Percentiles rank a stretch among this genome's conserved stretches.
Conservation (phyloP, 2,888 invertebrate species). For the Phyto melanocephala region DNA sequence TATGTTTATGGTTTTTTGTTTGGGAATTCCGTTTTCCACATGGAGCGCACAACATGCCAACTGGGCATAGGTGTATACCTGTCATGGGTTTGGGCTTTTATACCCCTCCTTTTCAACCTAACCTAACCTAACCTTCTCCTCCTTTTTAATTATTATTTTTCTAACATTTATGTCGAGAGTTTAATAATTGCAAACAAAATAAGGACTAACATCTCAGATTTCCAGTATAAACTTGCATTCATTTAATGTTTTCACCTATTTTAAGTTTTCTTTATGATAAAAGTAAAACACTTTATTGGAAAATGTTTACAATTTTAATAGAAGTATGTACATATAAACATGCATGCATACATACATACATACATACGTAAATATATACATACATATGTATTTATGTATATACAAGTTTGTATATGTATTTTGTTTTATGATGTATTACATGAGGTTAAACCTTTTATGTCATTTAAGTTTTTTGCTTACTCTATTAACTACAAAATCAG, state of each 20-base stretch:
- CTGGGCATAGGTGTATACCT: too few species aligned
- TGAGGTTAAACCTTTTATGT: constrained; percentile 33
- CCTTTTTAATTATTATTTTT: background rate
- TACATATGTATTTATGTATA: background rate
- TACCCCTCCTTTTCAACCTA: too few species aligned
- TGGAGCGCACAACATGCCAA: too few species aligned
- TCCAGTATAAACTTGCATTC: background rate
- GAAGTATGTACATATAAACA: background rate
- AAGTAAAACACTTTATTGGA: constrained; percentile 11
- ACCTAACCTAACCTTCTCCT: too few species aligned
- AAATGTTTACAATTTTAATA: background rate
- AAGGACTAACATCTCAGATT: constrained; percentile 30
- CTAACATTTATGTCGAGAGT: background rate
- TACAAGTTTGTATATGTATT: background rate
- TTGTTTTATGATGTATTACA: constrained; percentile 47
- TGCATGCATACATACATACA: background rate
- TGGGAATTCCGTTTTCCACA: too few species aligned
- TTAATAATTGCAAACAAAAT: constrained; percentile 22
- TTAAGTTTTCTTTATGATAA: background rate
- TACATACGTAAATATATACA: constrained; percentile 10
- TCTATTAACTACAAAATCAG: background rate
- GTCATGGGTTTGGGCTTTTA: too few species aligned
- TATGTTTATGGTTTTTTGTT: too few species aligned
- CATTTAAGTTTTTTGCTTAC: background rate
- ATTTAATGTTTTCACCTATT: background rate